phyloP scores from a whole-genome alignment of 2,888 invertebrate genomes.

The Ommatoiulus sabulosus region DNA sequence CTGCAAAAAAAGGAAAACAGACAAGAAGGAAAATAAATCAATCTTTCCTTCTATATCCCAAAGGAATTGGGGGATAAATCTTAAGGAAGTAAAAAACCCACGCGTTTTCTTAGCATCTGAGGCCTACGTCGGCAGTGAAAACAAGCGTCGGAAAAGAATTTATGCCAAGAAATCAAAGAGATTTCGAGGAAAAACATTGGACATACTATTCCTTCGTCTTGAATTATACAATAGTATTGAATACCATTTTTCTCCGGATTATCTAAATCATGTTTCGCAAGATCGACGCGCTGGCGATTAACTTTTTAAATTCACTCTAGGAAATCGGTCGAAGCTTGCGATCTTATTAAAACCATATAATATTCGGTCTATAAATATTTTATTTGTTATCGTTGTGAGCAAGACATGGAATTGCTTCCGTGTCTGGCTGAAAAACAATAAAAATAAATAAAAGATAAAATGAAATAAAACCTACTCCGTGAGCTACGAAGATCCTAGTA shows the following conservation, averaged over 20 bases:
- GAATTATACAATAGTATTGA: not conserved
- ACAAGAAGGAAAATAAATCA: slow-evolving; percentile 39
- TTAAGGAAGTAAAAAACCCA: not conserved
- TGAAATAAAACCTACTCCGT: too few relatives aligned
- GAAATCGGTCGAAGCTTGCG: not conserved
- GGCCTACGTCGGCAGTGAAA: not conserved
- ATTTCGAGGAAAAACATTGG: slow-evolving; percentile 11
- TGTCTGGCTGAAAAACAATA: too few relatives aligned
- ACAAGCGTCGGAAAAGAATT: slow-evolving; percentile 18
- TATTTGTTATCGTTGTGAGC: not conserved
- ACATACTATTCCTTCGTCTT: not conserved
- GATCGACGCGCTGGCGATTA: not conserved
- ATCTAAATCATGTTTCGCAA: not conserved
- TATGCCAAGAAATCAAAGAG: slow-evolving; percentile 36
- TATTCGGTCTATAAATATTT: not conserved
- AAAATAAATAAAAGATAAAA: too few relatives aligned
- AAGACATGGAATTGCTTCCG: not conserved
- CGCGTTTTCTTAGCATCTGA: not conserved
- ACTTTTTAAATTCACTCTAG: not conserved
- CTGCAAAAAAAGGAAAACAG: not conserved
- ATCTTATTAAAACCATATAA: not conserved
- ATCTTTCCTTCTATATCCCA: slow-evolving; percentile 12
- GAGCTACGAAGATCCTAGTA: too few relatives aligned
- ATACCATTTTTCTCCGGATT: not conserved
- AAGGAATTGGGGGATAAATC: slow-evolving; percentile 14